phyloP scores from a whole-genome alignment of 2,113 vertebrate species.

The Haemorhous mexicanus region DNA sequence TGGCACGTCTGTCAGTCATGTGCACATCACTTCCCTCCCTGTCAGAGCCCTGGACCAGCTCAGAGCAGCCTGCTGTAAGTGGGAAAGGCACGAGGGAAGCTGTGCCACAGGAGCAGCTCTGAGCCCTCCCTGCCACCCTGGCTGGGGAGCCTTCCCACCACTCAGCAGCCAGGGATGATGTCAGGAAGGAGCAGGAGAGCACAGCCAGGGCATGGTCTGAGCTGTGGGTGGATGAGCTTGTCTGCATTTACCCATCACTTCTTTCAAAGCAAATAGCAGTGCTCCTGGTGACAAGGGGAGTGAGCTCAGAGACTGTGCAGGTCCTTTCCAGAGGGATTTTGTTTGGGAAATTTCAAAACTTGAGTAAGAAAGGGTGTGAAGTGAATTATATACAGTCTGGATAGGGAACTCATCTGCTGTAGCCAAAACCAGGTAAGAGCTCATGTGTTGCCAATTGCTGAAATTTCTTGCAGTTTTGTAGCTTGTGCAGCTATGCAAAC shows the following conservation, averaged over 20 bases:
- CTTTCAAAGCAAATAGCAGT: neutral
- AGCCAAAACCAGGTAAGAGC: neutral
- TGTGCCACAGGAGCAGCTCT: neutral
- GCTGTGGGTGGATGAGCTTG: neutral
- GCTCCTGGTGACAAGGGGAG: neutral
- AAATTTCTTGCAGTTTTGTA: neutral
- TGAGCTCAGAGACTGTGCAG: neutral
- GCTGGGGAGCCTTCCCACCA: neutral
- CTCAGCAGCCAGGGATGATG: fast-evolving
- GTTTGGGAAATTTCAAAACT: constrained; percentile 32
- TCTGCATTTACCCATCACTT: neutral
- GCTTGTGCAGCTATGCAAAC: constrained; percentile 1
- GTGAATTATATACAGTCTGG: constrained; percentile 22
- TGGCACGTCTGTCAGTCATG: neutral
- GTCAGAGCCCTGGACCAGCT: neutral
- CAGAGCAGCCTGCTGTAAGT: neutral
- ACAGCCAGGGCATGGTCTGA: neutral
- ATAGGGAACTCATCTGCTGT: constrained; percentile 6
- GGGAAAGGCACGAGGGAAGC: neutral
- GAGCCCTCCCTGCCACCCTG: neutral
- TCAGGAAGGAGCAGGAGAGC: neutral
- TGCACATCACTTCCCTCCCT: neutral
- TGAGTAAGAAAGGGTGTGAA: constrained; percentile 13
- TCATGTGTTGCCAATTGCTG: neutral
- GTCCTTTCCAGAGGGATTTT: neutral